A percentile compares a stretch with the other conserved stretches of the same genome.
Evolutionary conservation across 2,797 vertebrate genomes (phyloP).

Genomic region (Pagetopsis macropterus): DNA sequence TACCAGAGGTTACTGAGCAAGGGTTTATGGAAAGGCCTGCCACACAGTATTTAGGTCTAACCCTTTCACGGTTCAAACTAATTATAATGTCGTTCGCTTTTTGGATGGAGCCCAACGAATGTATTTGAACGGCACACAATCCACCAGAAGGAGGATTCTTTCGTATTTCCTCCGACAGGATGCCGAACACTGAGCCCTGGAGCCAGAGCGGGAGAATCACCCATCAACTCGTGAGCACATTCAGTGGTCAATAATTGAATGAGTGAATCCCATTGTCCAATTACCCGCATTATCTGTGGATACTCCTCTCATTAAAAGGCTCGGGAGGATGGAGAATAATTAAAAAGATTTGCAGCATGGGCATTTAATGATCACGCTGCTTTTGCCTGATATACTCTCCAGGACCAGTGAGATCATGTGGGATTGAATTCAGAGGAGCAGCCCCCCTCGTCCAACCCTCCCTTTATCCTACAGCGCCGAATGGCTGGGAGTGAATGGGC

Average conservation of each 20-base stretch:
- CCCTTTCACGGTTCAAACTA: slow-evolving; percentile 59
- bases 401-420: slow-evolving; percentile 77
- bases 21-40: slow-evolving; percentile 57
- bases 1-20: slow-evolving; percentile 58
- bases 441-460: slow-evolving; percentile 19
- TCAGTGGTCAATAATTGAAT: slow-evolving; percentile 85
- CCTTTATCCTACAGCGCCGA: slow-evolving; percentile 38
- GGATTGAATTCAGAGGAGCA: slow-evolving; percentile 59
- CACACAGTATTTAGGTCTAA: slow-evolving; percentile 57
- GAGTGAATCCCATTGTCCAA: slow-evolving; percentile 83
- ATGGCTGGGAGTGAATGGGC: slow-evolving; percentile 50
- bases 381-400: slow-evolving; percentile 79
- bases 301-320: slow-evolving; percentile 82
- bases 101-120: slow-evolving; percentile 48
- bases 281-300: slow-evolving; percentile 84
- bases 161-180: slow-evolving; percentile 22
- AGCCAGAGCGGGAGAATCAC: slow-evolving; percentile 67
- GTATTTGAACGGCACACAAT: slow-evolving; percentile 49
- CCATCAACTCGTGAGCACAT: slow-evolving; percentile 74
- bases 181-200: slow-evolving; percentile 51
- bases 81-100: slow-evolving; percentile 58
- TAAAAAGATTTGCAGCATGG: slow-evolving; percentile 82
- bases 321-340: slow-evolving; percentile 80
- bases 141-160: slow-evolving; percentile 35
- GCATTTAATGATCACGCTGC: slow-evolving; percentile 81